Percentiles rank a stretch among this genome's conserved stretches.
Evolutionary conservation across 2,113 vertebrate genomes (phyloP).

Genomic region (Psittacara wagleri): DNA sequence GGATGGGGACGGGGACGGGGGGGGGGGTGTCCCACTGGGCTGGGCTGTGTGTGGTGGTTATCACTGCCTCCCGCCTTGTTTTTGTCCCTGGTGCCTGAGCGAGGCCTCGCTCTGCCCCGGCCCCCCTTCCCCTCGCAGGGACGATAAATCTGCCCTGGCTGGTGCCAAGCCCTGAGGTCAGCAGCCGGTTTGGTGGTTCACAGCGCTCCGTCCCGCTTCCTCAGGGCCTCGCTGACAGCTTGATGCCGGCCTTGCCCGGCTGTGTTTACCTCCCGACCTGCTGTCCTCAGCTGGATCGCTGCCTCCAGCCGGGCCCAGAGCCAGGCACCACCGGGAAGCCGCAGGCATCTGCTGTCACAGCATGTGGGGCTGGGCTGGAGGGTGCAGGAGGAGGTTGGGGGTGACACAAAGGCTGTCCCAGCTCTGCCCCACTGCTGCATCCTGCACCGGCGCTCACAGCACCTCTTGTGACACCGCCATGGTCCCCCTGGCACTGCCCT

Average conservation of each 20-base stretch:
- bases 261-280: background rate
- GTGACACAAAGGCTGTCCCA: background rate
- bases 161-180: background rate
- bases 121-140: background rate
- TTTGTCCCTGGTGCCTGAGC: background rate
- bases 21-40: background rate
- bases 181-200: background rate
- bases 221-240: background rate
- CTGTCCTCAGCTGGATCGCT: background rate
- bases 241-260: background rate
- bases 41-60: background rate
- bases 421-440: background rate
- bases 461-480: rapidly evolving
- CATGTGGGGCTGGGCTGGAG: background rate
- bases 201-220: background rate
- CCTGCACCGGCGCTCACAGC: background rate
- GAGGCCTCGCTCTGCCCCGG: background rate
- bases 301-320: background rate
- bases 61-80: background rate
- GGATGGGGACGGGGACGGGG: rapidly evolving
- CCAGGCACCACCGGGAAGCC: rapidly evolving
- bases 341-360: rapidly evolving
- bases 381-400: background rate
- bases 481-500: background rate
- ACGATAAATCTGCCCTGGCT: background rate